Percentiles rank a stretch among this genome's conserved stretches.
Conservation (phyloP, 1,140 invertebrate genomes). For the Tetraneura akinire region DNA sequence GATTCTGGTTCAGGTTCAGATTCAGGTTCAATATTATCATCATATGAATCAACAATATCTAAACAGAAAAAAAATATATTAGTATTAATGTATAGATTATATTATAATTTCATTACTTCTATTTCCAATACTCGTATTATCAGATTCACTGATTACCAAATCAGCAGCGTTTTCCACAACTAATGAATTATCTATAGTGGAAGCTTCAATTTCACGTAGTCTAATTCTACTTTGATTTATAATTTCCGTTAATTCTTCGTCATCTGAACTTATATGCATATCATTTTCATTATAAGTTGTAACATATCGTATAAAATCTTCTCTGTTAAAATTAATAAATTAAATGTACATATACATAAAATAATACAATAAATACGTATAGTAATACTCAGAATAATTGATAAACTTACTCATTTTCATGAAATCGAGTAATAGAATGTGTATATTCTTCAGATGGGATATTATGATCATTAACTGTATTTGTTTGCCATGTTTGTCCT, state of each 20-base stretch:
- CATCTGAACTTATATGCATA: background rate
- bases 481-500: background rate
- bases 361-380: too few relatives aligned
- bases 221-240: background rate
- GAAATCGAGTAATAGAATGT: background rate
- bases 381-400: too few relatives aligned
- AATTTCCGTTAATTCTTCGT: background rate
- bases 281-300: background rate
- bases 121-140: background rate
- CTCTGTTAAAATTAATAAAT: background rate
- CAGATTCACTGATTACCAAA: background rate
- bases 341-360: background rate
- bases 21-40: too few relatives aligned
- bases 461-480: background rate
- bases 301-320: background rate
- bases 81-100: too few relatives aligned
- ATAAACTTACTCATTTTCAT: background rate
- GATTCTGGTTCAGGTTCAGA: too few relatives aligned
- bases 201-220: slow-evolving; percentile 1
- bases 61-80: too few relatives aligned
- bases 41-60: too few relatives aligned
- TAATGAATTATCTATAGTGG: background rate
- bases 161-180: background rate
- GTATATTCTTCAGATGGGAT: slow-evolving; percentile 3
- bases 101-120: slow-evolving; percentile 2